Conservation (phyloP, 2,113 vertebrate genomes). For the Shinisaurus crocodilurus region DNA sequence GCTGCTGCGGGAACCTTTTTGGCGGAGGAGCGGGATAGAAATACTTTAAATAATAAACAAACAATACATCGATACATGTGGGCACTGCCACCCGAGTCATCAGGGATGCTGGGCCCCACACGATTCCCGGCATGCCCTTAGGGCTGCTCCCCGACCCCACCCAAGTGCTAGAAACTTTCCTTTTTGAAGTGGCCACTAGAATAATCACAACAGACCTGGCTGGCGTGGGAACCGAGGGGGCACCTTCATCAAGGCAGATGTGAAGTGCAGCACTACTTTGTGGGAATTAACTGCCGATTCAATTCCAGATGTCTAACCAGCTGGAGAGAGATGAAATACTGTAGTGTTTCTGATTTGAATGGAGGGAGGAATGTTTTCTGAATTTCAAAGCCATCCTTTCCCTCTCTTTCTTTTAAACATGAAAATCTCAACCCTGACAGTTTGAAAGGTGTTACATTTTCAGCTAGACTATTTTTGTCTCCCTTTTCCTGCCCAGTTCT, state of each 20-base stretch:
- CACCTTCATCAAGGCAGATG: not conserved
- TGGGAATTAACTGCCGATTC: not conserved
- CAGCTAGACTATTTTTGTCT: not conserved
- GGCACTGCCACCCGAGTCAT: not conserved
- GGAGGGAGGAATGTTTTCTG: not conserved
- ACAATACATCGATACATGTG: no score
- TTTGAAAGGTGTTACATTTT: not conserved
- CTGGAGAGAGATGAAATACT: not conserved
- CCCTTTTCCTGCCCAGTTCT: not conserved
- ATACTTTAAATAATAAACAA: no score
- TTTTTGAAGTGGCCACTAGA: not conserved
- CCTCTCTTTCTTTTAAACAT: not conserved
- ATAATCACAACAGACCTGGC: not conserved
- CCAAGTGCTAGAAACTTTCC: not conserved
- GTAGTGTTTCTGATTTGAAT: not conserved
- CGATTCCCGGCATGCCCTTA: not conserved
- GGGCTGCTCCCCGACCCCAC: no score
- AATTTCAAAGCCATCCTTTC: not conserved
- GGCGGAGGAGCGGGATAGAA: no score
- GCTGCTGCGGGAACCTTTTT: no score
- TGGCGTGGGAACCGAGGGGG: not conserved
- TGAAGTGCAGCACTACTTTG: not conserved
- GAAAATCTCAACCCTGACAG: slow-evolving; percentile 1
- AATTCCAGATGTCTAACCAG: not conserved
- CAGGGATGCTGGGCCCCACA: not conserved